These are phyloP conservation scores for Salarias fasciatus DNA, from an alignment of 2,797 vertebrate species.

Conservation along the genomic window DNA sequence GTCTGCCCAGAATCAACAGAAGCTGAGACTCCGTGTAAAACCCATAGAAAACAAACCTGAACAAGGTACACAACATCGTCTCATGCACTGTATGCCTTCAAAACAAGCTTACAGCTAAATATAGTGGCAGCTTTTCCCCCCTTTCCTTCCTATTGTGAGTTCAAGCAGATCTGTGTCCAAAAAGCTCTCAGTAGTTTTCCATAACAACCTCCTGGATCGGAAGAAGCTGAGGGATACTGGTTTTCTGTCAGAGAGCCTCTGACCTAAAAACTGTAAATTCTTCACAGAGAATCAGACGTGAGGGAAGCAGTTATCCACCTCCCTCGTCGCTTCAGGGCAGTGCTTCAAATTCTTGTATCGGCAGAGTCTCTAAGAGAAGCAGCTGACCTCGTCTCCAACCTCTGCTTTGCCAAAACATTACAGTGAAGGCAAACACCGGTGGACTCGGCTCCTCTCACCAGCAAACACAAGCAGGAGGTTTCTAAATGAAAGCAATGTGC, in stretches of 20 bases:
- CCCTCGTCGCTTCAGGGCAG: background rate
- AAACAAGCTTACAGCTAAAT: constrained; percentile 60
- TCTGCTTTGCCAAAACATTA: no score
- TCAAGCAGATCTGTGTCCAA: constrained; percentile 55
- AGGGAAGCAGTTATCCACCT: background rate
- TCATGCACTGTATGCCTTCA: constrained; percentile 29
- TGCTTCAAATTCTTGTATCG: background rate
- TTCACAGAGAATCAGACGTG: constrained; percentile 7
- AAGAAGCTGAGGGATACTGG: constrained; percentile 12
- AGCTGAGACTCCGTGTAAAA: constrained; percentile 37
- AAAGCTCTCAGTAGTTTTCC: constrained; percentile 56
- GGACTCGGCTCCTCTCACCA: no score
- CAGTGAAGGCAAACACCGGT: no score
- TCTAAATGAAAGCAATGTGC: no score
- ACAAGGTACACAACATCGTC: constrained; percentile 15
- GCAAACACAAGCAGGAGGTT: no score
- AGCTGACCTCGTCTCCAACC: no score
- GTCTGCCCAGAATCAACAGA: constrained; percentile 50
- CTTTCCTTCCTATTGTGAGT: constrained; percentile 51
- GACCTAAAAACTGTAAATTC: background rate
- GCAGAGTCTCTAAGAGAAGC: no score
- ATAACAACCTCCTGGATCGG: constrained; percentile 38
- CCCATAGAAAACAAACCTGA: constrained; percentile 45
- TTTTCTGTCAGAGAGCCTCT: constrained; percentile 23
- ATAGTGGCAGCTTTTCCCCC: constrained; percentile 9